Conservation (phyloP, 2,888 invertebrate genomes). For the Eugnorisma glareosa region DNA sequence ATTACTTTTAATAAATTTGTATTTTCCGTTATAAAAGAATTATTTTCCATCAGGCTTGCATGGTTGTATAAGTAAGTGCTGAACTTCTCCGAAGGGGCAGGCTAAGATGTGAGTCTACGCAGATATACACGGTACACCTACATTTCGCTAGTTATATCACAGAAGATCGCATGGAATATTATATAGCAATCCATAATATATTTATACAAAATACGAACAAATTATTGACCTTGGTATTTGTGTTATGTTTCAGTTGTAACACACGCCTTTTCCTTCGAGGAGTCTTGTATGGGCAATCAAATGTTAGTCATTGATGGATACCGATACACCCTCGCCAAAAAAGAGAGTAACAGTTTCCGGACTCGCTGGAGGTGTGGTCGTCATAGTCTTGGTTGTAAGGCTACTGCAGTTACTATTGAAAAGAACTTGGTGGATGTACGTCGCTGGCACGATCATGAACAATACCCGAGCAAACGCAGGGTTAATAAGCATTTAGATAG, state of each 20-base stretch:
- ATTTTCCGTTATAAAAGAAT: background rate
- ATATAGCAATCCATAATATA: background rate
- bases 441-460: conserved; percentile 32
- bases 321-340: too few species aligned
- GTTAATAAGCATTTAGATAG: background rate
- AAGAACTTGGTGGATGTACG: background rate
- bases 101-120: background rate
- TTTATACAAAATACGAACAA: background rate
- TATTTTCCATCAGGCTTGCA: background rate
- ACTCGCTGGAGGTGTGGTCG: conserved; percentile 30
- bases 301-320: too few species aligned
- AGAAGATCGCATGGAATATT: background rate
- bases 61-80: background rate
- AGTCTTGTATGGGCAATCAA: too few species aligned
- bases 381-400: conserved; percentile 51
- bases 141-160: too few species aligned
- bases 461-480: background rate
- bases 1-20: too few species aligned
- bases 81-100: background rate
- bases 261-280: too few species aligned
- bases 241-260: too few species aligned
- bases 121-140: too few species aligned
- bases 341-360: too few species aligned
- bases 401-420: conserved; percentile 35
- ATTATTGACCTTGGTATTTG: too few species aligned